A percentile compares a stretch with the other conserved stretches of the same genome.
Conservation (phyloP, 2,888 invertebrate genomes). For the Athalia circularis region DNA sequence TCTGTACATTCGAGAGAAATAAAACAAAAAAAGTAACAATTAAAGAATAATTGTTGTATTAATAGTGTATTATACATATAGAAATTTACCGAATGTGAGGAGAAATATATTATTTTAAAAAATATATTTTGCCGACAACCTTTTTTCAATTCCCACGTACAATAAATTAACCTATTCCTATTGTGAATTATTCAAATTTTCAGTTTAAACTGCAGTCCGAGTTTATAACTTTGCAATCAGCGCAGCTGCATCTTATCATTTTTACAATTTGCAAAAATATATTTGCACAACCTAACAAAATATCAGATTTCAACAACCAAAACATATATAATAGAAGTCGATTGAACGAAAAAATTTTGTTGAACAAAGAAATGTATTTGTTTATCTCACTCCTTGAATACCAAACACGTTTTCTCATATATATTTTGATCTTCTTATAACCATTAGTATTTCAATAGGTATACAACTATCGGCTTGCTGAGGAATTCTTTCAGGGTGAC, state of each 20-base stretch:
- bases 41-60: conserved; percentile 29
- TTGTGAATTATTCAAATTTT: background rate
- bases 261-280: too few species aligned
- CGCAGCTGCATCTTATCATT: too few species aligned
- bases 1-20: conserved; percentile 34
- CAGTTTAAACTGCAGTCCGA: background rate
- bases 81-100: conserved; percentile 64
- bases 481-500: conserved; percentile 37
- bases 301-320: too few species aligned
- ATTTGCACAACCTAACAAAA: too few species aligned
- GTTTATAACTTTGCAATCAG: too few species aligned
- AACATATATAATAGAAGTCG: too few species aligned
- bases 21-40: background rate
- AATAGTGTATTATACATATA: conserved; percentile 54
- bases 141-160: background rate
- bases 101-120: conserved; percentile 69
- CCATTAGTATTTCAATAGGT: too few species aligned
- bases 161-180: background rate
- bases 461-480: conserved; percentile 15
- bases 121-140: conserved; percentile 33
- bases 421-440: background rate
- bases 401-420: background rate
- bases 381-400: background rate
- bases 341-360: too few species aligned
- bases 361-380: too few species aligned